Evolutionary conservation across 1,140 invertebrate genomes (phyloP).

Genomic region (Drosophila bifasciata): DNA sequence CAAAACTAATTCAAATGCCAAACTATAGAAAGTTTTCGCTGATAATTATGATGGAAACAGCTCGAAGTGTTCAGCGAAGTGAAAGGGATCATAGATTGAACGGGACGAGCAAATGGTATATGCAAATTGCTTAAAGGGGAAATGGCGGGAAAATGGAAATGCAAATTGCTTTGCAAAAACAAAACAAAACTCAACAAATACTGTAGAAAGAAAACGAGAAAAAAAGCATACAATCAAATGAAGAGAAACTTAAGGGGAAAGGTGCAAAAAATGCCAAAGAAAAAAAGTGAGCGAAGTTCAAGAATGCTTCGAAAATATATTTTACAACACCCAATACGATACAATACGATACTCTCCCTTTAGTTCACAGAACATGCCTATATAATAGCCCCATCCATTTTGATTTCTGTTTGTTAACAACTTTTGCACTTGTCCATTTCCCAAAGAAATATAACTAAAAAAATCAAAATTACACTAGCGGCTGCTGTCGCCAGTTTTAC

Average conservation of each 20-base stretch:
- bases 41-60: slow-evolving; percentile 52
- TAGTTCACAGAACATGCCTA: slow-evolving; percentile 6
- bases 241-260: slow-evolving; percentile 34
- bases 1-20: slow-evolving; percentile 32
- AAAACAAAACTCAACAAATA: slow-evolving; percentile 30
- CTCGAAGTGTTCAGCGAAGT: slow-evolving; percentile 29
- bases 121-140: slow-evolving; percentile 41
- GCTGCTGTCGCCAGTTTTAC: slow-evolving; percentile 21
- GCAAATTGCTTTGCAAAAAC: slow-evolving; percentile 35
- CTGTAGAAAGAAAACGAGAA: slow-evolving; percentile 13
- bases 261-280: neutral
- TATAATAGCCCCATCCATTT: slow-evolving; percentile 22
- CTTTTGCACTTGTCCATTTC: slow-evolving; percentile 29
- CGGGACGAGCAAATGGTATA: slow-evolving; percentile 11
- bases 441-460: slow-evolving; percentile 23
- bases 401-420: slow-evolving; percentile 26
- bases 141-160: slow-evolving; percentile 38
- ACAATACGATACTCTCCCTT: no score
- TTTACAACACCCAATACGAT: neutral
- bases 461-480: slow-evolving; percentile 5
- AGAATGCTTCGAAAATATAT: slow-evolving; percentile 1
- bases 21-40: slow-evolving; percentile 48
- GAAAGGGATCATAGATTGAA: slow-evolving; percentile 22
- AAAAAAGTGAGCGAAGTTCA: slow-evolving; percentile 18
- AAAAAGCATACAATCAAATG: neutral